These are phyloP conservation scores for Euleptes europaea DNA, from an alignment of 2,113 vertebrate species.

Conservation along the genomic window DNA sequence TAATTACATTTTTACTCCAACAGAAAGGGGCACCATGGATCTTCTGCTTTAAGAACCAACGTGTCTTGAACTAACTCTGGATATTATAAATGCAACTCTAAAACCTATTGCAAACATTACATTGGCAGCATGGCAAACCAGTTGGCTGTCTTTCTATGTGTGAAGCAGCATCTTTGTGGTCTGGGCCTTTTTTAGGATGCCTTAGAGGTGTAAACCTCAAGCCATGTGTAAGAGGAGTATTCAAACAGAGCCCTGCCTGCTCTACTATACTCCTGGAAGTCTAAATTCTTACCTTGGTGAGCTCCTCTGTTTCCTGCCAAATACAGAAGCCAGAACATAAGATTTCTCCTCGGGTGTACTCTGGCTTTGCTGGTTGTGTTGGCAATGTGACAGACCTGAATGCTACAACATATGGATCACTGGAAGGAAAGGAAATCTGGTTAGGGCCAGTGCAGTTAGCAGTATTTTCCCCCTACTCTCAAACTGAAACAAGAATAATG, in stretches of 20 bases:
- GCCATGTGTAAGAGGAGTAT: not conserved
- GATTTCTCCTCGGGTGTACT: slow-evolving; percentile 85
- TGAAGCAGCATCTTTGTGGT: not conserved
- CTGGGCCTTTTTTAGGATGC: not conserved
- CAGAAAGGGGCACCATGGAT: not conserved
- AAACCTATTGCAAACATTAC: not conserved
- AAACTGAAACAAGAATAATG: not conserved
- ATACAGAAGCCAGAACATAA: slow-evolving; percentile 93
- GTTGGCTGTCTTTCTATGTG: not conserved
- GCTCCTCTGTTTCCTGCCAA: slow-evolving; percentile 78
- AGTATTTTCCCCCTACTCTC: not conserved
- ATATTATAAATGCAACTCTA: not conserved
- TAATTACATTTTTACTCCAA: not conserved
- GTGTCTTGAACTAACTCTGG: not conserved
- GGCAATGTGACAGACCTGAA: slow-evolving; percentile 90
- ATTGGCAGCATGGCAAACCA: not conserved
- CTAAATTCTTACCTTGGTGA: slow-evolving; percentile 81
- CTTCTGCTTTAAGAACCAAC: not conserved
- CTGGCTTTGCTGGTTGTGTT: slow-evolving; percentile 70
- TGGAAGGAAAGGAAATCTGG: slow-evolving; percentile 42
- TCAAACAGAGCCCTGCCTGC: not conserved
- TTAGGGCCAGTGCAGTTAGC: not conserved
- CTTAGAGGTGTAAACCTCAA: too few relatives aligned
- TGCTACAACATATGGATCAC: slow-evolving; percentile 93
- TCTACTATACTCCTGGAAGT: not conserved